Evolutionary conservation across 2,113 vertebrate species (phyloP), one percentile per base, ranked within the genome.

Genomic region (Neolamprologus sp.): DNA sequence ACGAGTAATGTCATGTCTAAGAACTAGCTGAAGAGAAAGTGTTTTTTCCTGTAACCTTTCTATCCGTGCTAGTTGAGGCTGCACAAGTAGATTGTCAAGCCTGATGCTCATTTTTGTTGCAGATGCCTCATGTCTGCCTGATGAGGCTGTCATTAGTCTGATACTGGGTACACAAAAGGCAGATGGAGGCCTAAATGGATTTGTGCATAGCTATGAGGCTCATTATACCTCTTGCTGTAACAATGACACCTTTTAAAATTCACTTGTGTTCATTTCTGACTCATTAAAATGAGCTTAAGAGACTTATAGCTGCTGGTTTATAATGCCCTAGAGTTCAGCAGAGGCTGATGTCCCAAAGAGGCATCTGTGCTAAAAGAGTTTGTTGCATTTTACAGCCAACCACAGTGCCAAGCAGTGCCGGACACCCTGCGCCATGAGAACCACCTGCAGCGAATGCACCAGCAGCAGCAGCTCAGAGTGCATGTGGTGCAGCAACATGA

Each of bases 401-500:
- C 98, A 99, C 96, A 99, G 98, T 0, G 97, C 98, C 91, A 99
- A 99, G 96, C 98, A 98, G 95, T 99, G 98, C 94, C 97, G 98
- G 47, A 98, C 96, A 0, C 98, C 98, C 0, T 99, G 99, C 4
- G 98, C 98, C 88, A 94, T 98, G 94, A 95, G 98, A 6, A 88
- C 90, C 1, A 91, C 96, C 0, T 99, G 98, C 82, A 96, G 96
- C 1, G 99, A 99, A 57, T 99, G 99, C 89, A 99, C 98, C 17
- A 98, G 97, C 49, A 97, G 97, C 47, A 97, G 97, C 96, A 99
- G 97, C 96, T 98, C 98, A 0, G 99, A 99, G 95, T 99, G 99
- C 91, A 99, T 99, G 99, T 99, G 98, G 99, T 99, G 99, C 96
- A 99, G 98, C 96, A 99, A 99, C 97, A 99, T 98, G 98, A 97